Base-by-base conservation (phyloP, 2,797 vertebrate species). In the Chromis chromis region DNA sequence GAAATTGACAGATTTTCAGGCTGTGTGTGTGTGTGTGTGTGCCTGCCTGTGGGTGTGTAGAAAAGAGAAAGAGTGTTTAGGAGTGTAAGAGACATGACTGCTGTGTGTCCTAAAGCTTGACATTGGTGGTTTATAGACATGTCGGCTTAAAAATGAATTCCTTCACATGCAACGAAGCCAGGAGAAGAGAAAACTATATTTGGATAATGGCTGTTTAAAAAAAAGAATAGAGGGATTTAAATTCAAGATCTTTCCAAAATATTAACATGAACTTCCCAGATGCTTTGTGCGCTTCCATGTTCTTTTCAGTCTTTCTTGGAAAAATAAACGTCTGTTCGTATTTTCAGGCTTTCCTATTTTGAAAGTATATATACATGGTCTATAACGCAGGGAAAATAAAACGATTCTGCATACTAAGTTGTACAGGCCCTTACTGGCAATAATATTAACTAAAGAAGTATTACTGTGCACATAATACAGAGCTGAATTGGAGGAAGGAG, bases 1-100 rank as follows among this genome's bases (percentile, higher is more conserved):
- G 95, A 97, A 97, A 97, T 96, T 98, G 97, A 98, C 96, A 97
- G 96, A 91, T 93, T 94, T 93, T 92, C 84, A 86, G 72, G 73
- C 71, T 75, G 80, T 70, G 76, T 70, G 46, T 57, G 16, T 53
- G 62, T 25, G 48, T n/a, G 65, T n/a, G 72, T 2, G 25, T 8
- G 67, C 22, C 21, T 52, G 49, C 11, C 49, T 60, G 68, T 66
- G 52, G 50, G 80, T 54, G 55, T 40, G 61, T 59, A 31, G 64
- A 70, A 65, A 63, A 67, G 69, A 60, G 59, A 70, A 66, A 57
- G 64, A 68, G 62, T 63, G 62, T 65, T 73, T 56, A 57, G 49
- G 82, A 71, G 82, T 81, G 88, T 78, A 39, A 72, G 65, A 87
- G 78, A 77, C 76, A 82, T 85, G 84, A 84, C 81, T 90, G 84